Base-by-base conservation (phyloP, 2,888 invertebrate species). In the Parnassius glacialis region DNA sequence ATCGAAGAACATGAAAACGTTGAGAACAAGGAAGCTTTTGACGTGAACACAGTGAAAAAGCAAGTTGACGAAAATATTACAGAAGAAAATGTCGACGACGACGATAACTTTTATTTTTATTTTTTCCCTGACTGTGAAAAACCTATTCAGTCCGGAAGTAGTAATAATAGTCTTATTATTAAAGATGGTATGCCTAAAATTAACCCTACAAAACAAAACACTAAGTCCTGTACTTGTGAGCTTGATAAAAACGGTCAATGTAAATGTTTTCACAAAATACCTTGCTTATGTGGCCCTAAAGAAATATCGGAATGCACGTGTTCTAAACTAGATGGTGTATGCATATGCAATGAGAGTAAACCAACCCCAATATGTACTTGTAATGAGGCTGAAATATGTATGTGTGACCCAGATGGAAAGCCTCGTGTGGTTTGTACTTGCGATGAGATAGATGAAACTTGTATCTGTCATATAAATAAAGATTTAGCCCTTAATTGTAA, bases 41-140 rank as follows among this genome's bases (percentile, higher is more conserved):
- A 76, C 54, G 73, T 75, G 63, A 43, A 65, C 20, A 64, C 53
- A 67, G 73, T 75, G 63, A 43, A 65, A 16, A 64, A 54, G 67
- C 65, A 76, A 59, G 67, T 72, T 12, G 69, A 72, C 11, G 79
- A 81, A 47, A 79, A 80, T 45, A 75, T 76, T 48, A 52, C 51
- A 3, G 25, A 48, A 48, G 62, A 78, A 20, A 64, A 63, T n/a
- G 41, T 41, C 1, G 83, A 83, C 13, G 82, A 84, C 50, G 79
- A 80, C 16, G 64, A 85, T 54, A 83, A 90, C 67, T 92, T 90
- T 72, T 80, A 87, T 66, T 85, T 88, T 70, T 92, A 80, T 70
- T 92, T 92, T 67, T 92, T 86, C 61, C 85, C 90, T n/a, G 87
- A 90, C 67, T 90, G 90, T 62, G 70, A 68, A 44, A 84, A 85